Evolutionary conservation across 2,888 invertebrate genomes (phyloP).

Genomic region (Omphaloscelis lunosa): DNA sequence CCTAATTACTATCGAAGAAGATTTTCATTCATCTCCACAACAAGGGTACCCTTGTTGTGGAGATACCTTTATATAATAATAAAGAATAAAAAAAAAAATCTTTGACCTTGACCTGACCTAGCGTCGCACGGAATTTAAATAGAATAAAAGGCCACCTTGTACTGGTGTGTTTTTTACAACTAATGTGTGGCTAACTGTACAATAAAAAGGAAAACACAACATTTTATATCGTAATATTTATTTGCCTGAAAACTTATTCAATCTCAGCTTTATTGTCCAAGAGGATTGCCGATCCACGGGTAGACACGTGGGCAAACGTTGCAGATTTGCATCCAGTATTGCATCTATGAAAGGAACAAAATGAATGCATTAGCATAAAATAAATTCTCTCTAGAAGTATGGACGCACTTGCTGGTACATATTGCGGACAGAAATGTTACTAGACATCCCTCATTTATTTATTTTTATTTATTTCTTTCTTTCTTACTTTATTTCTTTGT

Average conservation of each 20-base stretch:
- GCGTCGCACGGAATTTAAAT: too few relatives aligned
- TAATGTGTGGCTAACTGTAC: too few relatives aligned
- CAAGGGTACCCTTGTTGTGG: too few relatives aligned
- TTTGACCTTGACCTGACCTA: too few relatives aligned
- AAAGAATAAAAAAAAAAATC: too few relatives aligned
- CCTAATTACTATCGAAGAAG: too few relatives aligned
- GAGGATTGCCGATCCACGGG: constrained; percentile 90
- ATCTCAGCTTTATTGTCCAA: constrained; percentile 74
- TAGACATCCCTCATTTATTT: not conserved
- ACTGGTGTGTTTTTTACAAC: too few relatives aligned
- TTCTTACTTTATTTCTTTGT: not conserved
- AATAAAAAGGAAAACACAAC: not conserved
- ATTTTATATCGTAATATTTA: constrained; percentile 17
- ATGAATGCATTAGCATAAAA: not conserved
- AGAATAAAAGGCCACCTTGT: too few relatives aligned
- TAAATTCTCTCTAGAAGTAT: not conserved
- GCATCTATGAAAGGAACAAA: constrained; percentile 62
- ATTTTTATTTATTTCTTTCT: not conserved
- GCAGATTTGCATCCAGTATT: constrained; percentile 86
- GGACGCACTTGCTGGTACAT: not conserved
- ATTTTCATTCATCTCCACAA: too few relatives aligned
- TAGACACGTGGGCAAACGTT: constrained; percentile 84
- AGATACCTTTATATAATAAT: too few relatives aligned
- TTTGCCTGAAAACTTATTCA: constrained; percentile 11
- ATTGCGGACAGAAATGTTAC: not conserved